phyloP scores from a whole-genome alignment of 2,888 invertebrate genomes.

The Bugulina stolonifera region DNA sequence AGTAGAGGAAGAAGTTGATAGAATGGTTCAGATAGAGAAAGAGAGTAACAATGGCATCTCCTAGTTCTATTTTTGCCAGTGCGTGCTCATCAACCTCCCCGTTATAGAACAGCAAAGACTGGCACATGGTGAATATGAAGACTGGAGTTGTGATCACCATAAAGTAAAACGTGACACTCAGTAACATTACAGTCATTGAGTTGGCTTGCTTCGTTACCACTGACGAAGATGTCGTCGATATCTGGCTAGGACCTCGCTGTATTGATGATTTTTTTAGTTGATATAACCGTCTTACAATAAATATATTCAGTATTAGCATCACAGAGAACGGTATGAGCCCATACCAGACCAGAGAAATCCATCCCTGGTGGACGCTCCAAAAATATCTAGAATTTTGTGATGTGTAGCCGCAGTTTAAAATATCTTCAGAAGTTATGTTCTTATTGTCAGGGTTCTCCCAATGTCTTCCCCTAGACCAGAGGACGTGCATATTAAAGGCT shows the following conservation, averaged over 20 bases:
- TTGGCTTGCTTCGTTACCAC: not conserved
- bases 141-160: slow-evolving; percentile 15
- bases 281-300: not conserved
- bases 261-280: not conserved
- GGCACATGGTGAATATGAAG: slow-evolving; percentile 13
- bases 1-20: slow-evolving; percentile 13
- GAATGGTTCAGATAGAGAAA: slow-evolving; percentile 22
- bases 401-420: slow-evolving; percentile 19
- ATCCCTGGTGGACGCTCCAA: slow-evolving; percentile 4
- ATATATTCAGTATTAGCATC: slow-evolving; percentile 8
- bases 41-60: not conserved
- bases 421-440: not conserved
- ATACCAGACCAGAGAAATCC: not conserved
- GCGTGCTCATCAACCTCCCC: not conserved
- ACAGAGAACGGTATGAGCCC: not conserved
- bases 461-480: slow-evolving; percentile 6
- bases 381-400: not conserved
- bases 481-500: slow-evolving; percentile 19
- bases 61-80: slow-evolving; percentile 1
- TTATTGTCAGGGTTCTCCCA: not conserved
- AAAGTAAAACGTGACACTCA: not conserved
- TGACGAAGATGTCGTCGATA: not conserved
- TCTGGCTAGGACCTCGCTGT: not conserved
- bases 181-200: slow-evolving; percentile 12
- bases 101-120: not conserved